These are phyloP conservation scores for Apamea epomidion DNA, from an alignment of 2,888 invertebrate species.

Conservation along the genomic window DNA sequence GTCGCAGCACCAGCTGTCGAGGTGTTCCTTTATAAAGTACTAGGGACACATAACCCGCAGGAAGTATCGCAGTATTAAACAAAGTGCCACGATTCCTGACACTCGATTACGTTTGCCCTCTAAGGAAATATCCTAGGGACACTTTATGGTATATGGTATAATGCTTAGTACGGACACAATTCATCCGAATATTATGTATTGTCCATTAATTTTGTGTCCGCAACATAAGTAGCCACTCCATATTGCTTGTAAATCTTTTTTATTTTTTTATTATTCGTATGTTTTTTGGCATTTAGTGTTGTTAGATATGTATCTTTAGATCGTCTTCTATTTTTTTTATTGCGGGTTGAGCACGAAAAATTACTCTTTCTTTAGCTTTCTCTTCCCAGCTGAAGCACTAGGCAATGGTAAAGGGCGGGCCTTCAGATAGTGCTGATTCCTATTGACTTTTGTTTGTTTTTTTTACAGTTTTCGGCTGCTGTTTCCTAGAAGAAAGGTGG, in stretches of 20 bases:
- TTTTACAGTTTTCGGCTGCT: not conserved
- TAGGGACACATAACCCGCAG: constrained; percentile 23
- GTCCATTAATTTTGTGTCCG: constrained; percentile 53
- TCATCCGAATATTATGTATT: constrained; percentile 52
- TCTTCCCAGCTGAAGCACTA: too few species aligned
- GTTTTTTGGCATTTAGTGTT: constrained; percentile 14
- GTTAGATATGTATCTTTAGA: not conserved
- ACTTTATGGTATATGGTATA: constrained; percentile 57
- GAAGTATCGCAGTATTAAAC: not conserved
- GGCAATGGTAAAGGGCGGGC: too few species aligned
- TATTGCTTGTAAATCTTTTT: constrained; percentile 59
- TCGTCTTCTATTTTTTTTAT: not conserved
- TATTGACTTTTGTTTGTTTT: too few species aligned
- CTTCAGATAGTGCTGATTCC: too few species aligned
- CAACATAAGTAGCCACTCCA: constrained; percentile 46
- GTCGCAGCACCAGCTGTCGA: constrained; percentile 6
- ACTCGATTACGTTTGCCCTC: constrained; percentile 55
- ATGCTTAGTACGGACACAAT: constrained; percentile 50
- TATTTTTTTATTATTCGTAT: constrained; percentile 44
- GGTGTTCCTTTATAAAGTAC: constrained; percentile 14
- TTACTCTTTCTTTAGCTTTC: not conserved
- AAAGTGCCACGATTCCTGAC: constrained; percentile 36
- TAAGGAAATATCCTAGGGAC: constrained; percentile 55
- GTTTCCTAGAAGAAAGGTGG: not conserved
- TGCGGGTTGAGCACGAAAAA: not conserved